phyloP scores from a whole-genome alignment of 2,113 vertebrate species.

The Aspidoscelis tigris region DNA sequence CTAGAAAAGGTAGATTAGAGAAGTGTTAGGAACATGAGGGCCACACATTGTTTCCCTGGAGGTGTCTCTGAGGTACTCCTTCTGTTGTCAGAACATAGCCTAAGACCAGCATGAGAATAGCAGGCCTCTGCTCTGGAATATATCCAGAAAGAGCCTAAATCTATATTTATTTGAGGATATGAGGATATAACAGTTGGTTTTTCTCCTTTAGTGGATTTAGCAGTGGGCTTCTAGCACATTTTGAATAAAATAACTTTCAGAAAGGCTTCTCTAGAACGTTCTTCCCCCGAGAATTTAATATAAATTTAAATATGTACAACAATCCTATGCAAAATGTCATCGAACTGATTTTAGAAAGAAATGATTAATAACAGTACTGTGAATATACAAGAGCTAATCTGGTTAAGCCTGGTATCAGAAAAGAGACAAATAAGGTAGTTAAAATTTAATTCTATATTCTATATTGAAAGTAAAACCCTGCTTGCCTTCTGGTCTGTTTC shows the following conservation, averaged over 20 bases:
- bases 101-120: no score
- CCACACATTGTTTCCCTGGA: no score
- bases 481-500: not conserved
- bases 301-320: not conserved
- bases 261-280: not conserved
- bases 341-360: not conserved
- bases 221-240: not conserved
- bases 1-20: no score
- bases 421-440: not conserved
- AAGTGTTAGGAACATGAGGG: no score
- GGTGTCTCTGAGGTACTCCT: not conserved
- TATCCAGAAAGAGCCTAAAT: not conserved
- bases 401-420: not conserved
- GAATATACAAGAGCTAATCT: not conserved
- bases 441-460: not conserved
- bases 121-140: no score
- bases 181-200: no score
- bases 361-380: not conserved
- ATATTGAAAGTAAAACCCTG: not conserved
- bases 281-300: not conserved
- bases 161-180: conserved; percentile 1
- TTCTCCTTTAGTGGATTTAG: not conserved
- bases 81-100: not conserved
- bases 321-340: not conserved
- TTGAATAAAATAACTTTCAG: not conserved